Evolutionary conservation across 2,888 invertebrate genomes (phyloP), one percentile per base, ranked within the genome.

Genomic region (Falcaria lacertinaria): DNA sequence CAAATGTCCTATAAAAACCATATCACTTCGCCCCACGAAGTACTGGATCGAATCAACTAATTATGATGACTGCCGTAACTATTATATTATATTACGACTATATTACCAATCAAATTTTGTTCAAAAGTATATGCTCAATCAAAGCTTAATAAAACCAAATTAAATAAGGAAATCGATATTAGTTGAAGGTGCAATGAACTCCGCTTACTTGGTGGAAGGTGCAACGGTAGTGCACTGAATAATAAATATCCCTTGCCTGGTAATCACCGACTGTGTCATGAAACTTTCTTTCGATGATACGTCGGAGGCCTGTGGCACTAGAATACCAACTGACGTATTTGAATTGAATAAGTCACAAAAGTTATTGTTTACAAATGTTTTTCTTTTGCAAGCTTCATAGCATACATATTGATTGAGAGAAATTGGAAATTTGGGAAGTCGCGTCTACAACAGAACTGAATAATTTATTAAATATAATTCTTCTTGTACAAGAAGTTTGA

Each of bases 181-280:
- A 42, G 52, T 46, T 46, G 36, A 48, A 49, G 54, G 66, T 59
- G 61, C 68, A 68, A 51, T 47, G 60, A 60, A 63, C 64, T 49
- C 48, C 34, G 25, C 19, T 4, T 4, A 46, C 41, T 48, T 53
- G 54, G 49, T 54, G 53, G 60, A 57, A 60, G 67, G 66, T 75
- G 76, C 72, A 77, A 52, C 50, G 53, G 59, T n/a, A n/a, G 65
- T 68, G 63, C 49, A 61, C 48, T 84, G 73, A 82, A 83, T 82
- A 75, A 80, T 79, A 61, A 57, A 82, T 80, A 52, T 63, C 63
- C 67, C 82, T 80, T 80, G 78, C 82, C 81, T 83, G 77, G 80
- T 60, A 70, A 81, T 67, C 52, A 60, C 66, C 60, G 60, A 59
- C 65, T 61, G 55, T 50, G 55, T 63, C 78, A 78, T 79, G 15